phyloP scores from a whole-genome alignment of 2,113 vertebrate genomes.

The Pteronura brasiliensis region DNA sequence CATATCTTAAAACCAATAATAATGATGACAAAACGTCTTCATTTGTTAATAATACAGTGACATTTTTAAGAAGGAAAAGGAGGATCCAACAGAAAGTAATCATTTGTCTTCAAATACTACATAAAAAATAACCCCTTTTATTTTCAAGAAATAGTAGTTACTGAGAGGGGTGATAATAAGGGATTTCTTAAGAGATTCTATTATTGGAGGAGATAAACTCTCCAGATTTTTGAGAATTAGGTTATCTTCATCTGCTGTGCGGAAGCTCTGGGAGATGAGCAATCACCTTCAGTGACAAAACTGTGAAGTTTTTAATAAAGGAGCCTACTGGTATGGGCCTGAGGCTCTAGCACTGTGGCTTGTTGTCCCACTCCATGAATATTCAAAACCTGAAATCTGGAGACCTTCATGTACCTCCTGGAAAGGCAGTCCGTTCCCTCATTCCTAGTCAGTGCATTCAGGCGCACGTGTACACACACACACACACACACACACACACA shows the following conservation, averaged over 20 bases:
- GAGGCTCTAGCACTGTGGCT: not conserved
- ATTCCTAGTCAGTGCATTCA: not conserved
- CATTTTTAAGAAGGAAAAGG: not conserved
- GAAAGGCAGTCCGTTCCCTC: not conserved
- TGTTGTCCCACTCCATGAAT: not conserved
- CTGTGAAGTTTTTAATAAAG: conserved; percentile 38
- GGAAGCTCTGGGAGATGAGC: not conserved
- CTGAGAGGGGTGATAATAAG: not conserved
- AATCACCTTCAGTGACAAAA: not conserved
- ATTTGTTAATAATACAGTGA: not conserved
- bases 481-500: not conserved
- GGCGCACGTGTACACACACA: accelerated
- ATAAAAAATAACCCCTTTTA: not conserved
- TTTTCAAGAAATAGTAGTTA: not conserved
- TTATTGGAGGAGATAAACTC: not conserved
- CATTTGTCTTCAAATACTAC: not conserved
- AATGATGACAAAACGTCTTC: not conserved
- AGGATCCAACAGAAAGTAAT: not conserved
- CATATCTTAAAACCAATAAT: not conserved
- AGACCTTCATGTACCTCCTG: not conserved
- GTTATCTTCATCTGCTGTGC: not conserved
- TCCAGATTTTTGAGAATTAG: not conserved
- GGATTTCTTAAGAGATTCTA: not conserved
- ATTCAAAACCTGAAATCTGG: not conserved
- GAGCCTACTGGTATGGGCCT: not conserved